Percentiles rank a stretch among this genome's conserved stretches.
phyloP scores from a whole-genome alignment of 2,113 vertebrate genomes.

The Rhizomys pruinosus region DNA sequence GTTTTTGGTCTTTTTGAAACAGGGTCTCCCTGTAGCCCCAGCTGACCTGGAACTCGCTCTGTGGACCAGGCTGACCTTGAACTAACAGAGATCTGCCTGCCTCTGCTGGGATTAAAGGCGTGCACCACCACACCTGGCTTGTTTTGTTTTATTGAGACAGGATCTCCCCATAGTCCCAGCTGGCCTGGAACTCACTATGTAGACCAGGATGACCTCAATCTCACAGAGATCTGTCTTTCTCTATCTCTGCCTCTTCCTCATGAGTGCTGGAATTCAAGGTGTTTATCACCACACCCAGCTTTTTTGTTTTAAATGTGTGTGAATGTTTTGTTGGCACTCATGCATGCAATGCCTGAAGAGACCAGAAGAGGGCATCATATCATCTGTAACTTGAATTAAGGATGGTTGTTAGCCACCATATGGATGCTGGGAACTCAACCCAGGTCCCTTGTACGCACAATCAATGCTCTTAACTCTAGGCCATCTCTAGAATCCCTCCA shows the following conservation, averaged over 20 bases:
- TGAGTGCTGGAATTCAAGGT: neutral
- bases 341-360: neutral
- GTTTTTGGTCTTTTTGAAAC: no score
- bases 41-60: no score
- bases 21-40: no score
- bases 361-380: neutral
- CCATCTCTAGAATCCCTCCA: no score
- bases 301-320: neutral
- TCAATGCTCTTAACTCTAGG: no score
- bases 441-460: no score
- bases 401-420: neutral
- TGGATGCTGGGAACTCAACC: neutral
- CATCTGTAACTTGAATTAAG: neutral
- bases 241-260: neutral
- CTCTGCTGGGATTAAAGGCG: no score
- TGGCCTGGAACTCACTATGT: neutral
- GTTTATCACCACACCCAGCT: neutral
- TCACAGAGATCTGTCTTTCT: no score
- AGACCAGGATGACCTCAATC: neutral
- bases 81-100: no score
- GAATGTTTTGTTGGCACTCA: neutral
- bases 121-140: no score
- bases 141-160: neutral
- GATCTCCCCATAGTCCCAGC: neutral
- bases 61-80: no score